Evolutionary conservation across 37 sponge, comb jelly and placozoan genomes (phyloP), one percentile per base, ranked within the genome.

Genomic region (Crambe crambe): DNA sequence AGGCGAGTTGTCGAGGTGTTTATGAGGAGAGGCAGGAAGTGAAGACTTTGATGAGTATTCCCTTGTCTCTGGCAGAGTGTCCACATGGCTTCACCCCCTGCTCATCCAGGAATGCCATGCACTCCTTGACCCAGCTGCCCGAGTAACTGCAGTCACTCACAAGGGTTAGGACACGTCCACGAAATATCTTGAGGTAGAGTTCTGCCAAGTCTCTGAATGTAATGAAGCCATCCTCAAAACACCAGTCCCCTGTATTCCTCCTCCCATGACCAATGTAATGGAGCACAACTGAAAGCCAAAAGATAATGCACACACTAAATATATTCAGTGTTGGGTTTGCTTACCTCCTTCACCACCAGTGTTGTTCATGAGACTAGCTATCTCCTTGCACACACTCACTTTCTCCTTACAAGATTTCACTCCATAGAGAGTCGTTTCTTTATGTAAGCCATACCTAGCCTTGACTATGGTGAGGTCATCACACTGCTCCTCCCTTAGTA

Each of bases 191-290:
- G 62, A 70, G 42, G 83, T 90, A 90, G 51, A 90, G 83, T 3
- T 51, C 47, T 71, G 69, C 21, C 20, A 90, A 47, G 30, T 90
- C 91, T 15, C 74, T 70, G 42, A 90, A 77, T 22, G 73, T 67
- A 21, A 61, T 61, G 63, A 61, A 61, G 63, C 63, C 63, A 61
- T 61, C 63, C 15, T 61, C 63, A 61, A 92, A 92, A 66, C 93
- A 88, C 93, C 93, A 92, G 86, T 87, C 85, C 32, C 93, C 93
- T 21, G 93, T 85, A 32, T 47, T 71, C 47, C 70, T 68, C 85
- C 80, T 77, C 25, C 93, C 85, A 64, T 62, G 76, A 10, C 93
- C 93, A 62, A 73, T 56, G 71, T 92, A 92, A 80, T 85, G 80
- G 20, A 91, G 20, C 1, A 86, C 26, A 58, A 56, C 87, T 91